These are phyloP conservation scores for Rhopilema esculentum DNA, from an alignment of 30 jellyfish, hydroid and myxozoan genomes.

Conservation along the genomic window DNA sequence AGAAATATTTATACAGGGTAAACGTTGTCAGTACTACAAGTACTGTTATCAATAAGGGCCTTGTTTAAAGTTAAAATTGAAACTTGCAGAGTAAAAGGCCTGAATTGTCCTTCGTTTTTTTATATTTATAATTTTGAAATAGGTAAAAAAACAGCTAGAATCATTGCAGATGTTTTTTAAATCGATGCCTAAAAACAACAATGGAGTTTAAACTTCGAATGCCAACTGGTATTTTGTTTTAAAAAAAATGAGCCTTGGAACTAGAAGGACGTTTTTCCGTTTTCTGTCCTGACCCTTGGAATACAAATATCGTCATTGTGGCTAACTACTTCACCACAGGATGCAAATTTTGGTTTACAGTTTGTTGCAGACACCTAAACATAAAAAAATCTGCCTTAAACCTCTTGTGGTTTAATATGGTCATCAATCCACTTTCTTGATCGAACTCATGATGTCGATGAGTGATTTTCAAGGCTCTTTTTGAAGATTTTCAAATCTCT, in stretches of 20 bases:
- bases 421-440: not conserved
- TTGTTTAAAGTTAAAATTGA: no score
- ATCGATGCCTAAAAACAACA: not conserved
- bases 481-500: slow-evolving; percentile 3
- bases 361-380: slow-evolving; percentile 5
- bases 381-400: slow-evolving; percentile 4
- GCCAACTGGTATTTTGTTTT: slow-evolving; percentile 24
- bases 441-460: not conserved
- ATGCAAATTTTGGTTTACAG: not conserved
- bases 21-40: no score
- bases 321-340: slow-evolving; percentile 43
- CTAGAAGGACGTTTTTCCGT: no score
- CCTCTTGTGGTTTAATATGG: slow-evolving; percentile 8
- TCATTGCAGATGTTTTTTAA: no score
- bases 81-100: no score
- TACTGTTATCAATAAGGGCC: no score
- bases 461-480: not conserved
- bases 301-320: slow-evolving; percentile 33
- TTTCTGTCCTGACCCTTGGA: slow-evolving; percentile 66
- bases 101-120: no score
- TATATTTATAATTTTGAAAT: no score
- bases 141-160: no score
- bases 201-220: slow-evolving; percentile 25
- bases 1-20: no score
- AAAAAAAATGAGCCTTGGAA: slow-evolving; percentile 28